Percentiles rank a stretch among this genome's conserved stretches.
phyloP scores from a whole-genome alignment of 2,113 vertebrate genomes.

The Lepus timidus region DNA sequence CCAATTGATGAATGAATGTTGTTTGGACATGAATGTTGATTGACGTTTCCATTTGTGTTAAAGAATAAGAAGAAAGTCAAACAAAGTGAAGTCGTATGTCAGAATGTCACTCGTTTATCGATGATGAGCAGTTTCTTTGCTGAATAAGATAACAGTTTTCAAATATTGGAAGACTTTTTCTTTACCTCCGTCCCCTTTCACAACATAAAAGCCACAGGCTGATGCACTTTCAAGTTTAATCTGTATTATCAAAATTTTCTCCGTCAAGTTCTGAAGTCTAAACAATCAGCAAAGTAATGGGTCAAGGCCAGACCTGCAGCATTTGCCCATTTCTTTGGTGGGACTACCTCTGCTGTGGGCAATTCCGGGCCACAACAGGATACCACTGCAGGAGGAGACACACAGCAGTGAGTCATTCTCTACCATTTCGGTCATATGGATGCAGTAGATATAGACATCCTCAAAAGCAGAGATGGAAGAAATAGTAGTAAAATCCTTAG shows the following conservation, averaged over 20 bases:
- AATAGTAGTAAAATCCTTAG: neutral
- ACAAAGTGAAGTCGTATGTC: neutral
- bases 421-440: neutral
- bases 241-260: neutral
- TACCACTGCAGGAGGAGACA: neutral
- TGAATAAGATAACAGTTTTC: neutral
- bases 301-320: neutral
- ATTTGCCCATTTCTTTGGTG: neutral
- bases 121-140: neutral
- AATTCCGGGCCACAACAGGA: neutral
- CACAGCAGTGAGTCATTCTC: too few species aligned
- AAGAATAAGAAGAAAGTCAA: neutral
- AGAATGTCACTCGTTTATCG: constrained; percentile 4
- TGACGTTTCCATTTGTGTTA: constrained; percentile 25
- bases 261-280: constrained; percentile 27
- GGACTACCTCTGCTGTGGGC: neutral
- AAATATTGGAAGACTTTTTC: neutral
- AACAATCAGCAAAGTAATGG: neutral
- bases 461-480: neutral
- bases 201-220: neutral
- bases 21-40: neutral
- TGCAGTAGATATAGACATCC: neutral
- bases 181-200: neutral
- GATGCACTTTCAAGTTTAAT: neutral
- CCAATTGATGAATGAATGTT: neutral